Evolutionary conservation across 64 coral and sea anemone species (phyloP), one percentile per base, ranked within the genome.

Genomic region (Porites lutea): DNA sequence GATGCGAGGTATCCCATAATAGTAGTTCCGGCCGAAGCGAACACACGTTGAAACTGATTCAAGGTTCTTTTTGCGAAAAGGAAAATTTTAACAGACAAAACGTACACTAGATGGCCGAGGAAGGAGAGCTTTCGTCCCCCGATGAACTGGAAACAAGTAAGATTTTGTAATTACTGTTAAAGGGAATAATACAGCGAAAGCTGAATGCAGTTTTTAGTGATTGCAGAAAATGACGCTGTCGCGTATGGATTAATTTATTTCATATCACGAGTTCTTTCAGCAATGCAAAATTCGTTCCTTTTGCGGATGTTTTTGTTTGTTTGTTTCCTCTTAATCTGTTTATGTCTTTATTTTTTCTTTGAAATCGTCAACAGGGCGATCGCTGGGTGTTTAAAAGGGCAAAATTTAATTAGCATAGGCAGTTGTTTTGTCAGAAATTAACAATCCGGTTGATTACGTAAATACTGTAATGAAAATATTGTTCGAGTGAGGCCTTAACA

Each of bases 81-180:
- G 13, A 3, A 14, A 15, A 8, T 13, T 48, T 48, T 4, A 47
- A 2, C 3, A 13, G 7, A 3, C 48, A 47, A 12, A 3, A 43
- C 48, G 3, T 74, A 37, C 21, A 8, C 71, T 74, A 65, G 48
- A 94, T 94, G 88, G 94, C 97, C 8, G 97, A 99, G 83, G 97
- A 99, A 94, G 97, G 97, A 72, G 97, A 99, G 86, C 70, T 99
- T 9, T 99, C 97, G 1, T 99, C 97, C 14, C 97, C 97, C 13
- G 97, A 99, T 64, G 97, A 99, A 89, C 52, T 93, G 20, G 97
- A 99, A 88, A 90, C 88, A 51, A 96, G 97, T 99, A 94, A 99
- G 94, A 2, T 71, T 54, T 65, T 63, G 48, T 65, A 79, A 27
- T 65, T 81, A 55, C 45, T 63, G 45, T 59, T 45, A 61, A 76